Evolutionary conservation across 2,888 invertebrate species (phyloP).

Genomic region (Acronicta alni): DNA sequence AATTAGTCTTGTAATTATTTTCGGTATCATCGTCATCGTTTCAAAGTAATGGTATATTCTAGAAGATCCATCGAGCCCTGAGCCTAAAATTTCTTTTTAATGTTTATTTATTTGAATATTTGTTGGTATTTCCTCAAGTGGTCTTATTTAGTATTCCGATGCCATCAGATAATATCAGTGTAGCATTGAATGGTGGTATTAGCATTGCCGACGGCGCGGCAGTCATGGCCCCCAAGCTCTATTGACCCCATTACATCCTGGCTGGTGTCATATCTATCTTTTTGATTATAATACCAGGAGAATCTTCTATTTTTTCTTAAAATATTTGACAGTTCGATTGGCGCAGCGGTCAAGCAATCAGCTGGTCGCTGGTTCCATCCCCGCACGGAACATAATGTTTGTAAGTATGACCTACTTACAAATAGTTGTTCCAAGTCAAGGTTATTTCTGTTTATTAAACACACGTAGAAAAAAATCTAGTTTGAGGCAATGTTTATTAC

Average conservation of each 20-base stretch:
- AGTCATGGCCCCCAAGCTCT: conserved; percentile 52
- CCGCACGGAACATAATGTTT: too few species aligned
- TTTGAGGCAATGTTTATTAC: too few species aligned
- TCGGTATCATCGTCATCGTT: not conserved
- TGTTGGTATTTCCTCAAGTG: conserved; percentile 40
- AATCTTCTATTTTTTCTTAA: not conserved
- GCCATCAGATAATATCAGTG: conserved; percentile 54
- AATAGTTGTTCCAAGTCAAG: too few species aligned
- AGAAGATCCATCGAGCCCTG: conserved; percentile 4
- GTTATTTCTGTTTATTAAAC: too few species aligned
- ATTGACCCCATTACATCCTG: conserved; percentile 35
- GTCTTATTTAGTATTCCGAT: conserved; percentile 64
- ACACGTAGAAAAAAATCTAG: too few species aligned
- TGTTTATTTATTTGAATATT: conserved; percentile 28
- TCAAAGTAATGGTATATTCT: too few species aligned
- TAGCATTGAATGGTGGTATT: conserved; percentile 67
- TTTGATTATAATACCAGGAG: conserved; percentile 5
- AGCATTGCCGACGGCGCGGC: conserved; percentile 61
- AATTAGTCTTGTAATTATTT: too few species aligned
- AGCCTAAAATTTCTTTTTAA: conserved; percentile 27
- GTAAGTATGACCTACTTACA: too few species aligned
- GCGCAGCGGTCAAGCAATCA: too few species aligned
- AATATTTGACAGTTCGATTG: too few species aligned
- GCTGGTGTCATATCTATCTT: conserved; percentile 43
- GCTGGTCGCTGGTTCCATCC: too few species aligned